phyloP scores from a whole-genome alignment of 2,113 vertebrate genomes.

The Microtus pennsylvanicus region DNA sequence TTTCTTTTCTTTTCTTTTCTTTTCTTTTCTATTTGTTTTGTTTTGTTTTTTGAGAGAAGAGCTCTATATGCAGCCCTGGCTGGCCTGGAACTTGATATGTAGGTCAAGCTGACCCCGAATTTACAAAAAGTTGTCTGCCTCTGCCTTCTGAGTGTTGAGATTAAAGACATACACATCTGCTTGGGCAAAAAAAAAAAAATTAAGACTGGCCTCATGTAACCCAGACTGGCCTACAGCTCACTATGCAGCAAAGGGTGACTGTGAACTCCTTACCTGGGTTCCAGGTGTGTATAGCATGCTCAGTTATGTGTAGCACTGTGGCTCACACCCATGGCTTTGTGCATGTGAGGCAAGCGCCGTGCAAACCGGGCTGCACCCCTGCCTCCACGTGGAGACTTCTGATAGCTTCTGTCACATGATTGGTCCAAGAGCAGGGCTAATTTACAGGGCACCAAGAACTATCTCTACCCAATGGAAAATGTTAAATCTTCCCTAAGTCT shows the following conservation, averaged over 20 bases:
- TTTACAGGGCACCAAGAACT: neutral
- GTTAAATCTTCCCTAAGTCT: slow-evolving; percentile 2
- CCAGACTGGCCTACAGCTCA: neutral
- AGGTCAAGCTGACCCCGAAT: neutral
- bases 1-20: too few relatives aligned
- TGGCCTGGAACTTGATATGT: neutral
- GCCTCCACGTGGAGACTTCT: neutral
- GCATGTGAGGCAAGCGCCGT: neutral
- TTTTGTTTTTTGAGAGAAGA: neutral
- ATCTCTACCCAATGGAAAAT: rapidly evolving
- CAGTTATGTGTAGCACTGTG: neutral
- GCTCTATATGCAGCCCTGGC: neutral
- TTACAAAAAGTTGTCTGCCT: neutral
- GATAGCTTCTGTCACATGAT: neutral
- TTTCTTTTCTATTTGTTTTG: neutral
- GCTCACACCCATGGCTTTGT: neutral
- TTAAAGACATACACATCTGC: neutral
- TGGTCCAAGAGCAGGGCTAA: neutral
- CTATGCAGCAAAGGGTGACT: neutral
- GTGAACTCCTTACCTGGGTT: neutral
- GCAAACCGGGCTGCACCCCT: neutral
- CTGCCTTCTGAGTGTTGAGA: neutral
- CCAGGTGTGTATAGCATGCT: too few relatives aligned
- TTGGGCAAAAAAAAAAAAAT: neutral
- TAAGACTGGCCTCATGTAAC: neutral